A percentile compares a stretch with the other conserved stretches of the same genome.
phyloP scores from a whole-genome alignment of 2,113 vertebrate species.

The Thryonomys swinderianus region DNA sequence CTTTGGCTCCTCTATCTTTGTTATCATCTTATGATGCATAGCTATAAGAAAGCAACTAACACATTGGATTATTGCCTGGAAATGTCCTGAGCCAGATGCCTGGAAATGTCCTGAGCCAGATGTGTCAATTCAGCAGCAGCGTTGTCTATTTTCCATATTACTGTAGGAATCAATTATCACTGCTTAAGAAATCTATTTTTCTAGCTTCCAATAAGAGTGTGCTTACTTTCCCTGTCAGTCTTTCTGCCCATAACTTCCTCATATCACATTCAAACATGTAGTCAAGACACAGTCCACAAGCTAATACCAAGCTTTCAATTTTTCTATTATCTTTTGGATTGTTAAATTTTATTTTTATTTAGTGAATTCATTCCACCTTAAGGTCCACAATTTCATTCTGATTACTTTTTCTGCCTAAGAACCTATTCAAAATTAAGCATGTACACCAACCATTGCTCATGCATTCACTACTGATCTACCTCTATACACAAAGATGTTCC shows the following conservation, averaged over 20 bases:
- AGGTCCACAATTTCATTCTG: background rate
- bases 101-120: background rate
- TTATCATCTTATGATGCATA: background rate
- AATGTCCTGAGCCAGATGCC: background rate
- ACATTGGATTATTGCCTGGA: background rate
- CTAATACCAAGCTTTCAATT: background rate
- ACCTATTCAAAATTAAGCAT: background rate
- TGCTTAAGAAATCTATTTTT: background rate
- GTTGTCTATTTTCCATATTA: background rate
- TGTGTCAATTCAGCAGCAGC: background rate
- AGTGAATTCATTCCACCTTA: background rate
- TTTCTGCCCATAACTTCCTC: background rate
- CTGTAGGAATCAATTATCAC: background rate
- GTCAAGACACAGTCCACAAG: background rate
- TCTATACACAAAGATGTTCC: background rate
- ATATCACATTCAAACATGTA: background rate
- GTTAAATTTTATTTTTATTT: conserved; percentile 20
- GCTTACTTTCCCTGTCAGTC: background rate
- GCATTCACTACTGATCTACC: background rate
- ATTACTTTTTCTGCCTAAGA: background rate
- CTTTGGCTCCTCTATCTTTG: background rate
- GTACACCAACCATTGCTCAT: background rate
- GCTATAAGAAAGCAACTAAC: background rate
- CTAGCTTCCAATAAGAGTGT: background rate
- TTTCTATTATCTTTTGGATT: background rate